These are phyloP conservation scores for Argentina silus DNA, from an alignment of 2,797 vertebrate species.

Conservation along the genomic window DNA sequence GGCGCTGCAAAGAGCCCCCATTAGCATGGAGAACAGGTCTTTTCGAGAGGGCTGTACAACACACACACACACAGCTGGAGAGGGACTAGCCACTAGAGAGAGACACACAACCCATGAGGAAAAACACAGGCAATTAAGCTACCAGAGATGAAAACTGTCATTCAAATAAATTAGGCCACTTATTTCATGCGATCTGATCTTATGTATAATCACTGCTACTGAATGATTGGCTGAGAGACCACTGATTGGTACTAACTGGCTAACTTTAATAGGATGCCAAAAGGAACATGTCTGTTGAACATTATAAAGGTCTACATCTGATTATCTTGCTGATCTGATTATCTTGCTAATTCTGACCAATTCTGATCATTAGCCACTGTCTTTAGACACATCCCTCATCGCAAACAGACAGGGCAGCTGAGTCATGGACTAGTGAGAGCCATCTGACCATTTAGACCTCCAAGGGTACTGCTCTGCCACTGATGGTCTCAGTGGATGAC, in stretches of 20 bases:
- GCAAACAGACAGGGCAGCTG: conserved; percentile 28
- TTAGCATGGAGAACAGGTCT: conserved; percentile 49
- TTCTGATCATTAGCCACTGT: no score
- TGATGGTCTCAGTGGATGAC: conserved; percentile 52
- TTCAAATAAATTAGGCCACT: conserved; percentile 25
- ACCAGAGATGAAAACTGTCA: background rate
- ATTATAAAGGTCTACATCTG: no score
- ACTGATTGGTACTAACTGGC: no score
- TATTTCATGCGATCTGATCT: background rate
- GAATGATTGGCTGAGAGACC: no score
- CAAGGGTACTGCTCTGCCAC: background rate
- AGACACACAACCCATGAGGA: conserved; percentile 29
- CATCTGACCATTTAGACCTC: background rate
- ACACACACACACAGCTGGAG: conserved; percentile 24
- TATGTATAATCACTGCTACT: background rate
- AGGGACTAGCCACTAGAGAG: conserved; percentile 23
- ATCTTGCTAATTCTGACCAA: no score
- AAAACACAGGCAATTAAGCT: background rate
- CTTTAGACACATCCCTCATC: no score
- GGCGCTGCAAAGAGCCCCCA: conserved; percentile 46
- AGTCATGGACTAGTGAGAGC: conserved; percentile 41
- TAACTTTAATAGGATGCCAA: no score
- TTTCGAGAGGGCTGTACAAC: conserved; percentile 28
- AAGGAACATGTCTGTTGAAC: no score
- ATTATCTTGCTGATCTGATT: no score